These are phyloP conservation scores for Mizuhopecten yessoensis DNA, from an alignment of 1,140 invertebrate species.

Conservation along the genomic window DNA sequence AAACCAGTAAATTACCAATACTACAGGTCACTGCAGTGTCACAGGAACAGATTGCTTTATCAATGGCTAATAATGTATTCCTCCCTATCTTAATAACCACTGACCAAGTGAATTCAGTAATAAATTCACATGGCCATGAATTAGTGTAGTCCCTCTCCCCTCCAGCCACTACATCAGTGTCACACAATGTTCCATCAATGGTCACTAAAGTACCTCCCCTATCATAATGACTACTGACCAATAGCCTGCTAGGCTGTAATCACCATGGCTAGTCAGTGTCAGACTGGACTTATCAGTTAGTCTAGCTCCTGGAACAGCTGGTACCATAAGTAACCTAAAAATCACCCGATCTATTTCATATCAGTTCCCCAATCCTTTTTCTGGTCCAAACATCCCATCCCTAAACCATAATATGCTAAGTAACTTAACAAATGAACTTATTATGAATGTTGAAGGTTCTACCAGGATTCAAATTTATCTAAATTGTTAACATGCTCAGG, in stretches of 20 bases:
- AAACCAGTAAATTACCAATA: neutral
- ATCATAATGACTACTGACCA: neutral
- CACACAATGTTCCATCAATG: neutral
- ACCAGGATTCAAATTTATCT: no score
- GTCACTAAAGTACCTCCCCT: neutral
- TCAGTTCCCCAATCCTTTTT: no score
- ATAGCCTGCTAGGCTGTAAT: neutral
- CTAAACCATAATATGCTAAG: no score
- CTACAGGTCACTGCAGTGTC: neutral
- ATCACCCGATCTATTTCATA: no score
- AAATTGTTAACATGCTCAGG: no score
- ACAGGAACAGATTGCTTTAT: neutral
- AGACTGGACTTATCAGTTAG: neutral
- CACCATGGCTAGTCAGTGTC: neutral
- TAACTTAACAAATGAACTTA: no score
- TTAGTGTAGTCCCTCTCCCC: neutral
- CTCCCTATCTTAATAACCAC: neutral
- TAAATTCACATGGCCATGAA: neutral
- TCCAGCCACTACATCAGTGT: neutral
- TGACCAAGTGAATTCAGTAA: neutral
- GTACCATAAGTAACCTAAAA: neutral
- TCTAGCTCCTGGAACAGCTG: neutral
- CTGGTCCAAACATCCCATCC: no score
- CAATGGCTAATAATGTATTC: neutral
- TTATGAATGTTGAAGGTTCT: no score